These are phyloP conservation scores for Dunckerocampus dactyliophorus DNA, from an alignment of 2,113 vertebrate species.

Conservation along the genomic window DNA sequence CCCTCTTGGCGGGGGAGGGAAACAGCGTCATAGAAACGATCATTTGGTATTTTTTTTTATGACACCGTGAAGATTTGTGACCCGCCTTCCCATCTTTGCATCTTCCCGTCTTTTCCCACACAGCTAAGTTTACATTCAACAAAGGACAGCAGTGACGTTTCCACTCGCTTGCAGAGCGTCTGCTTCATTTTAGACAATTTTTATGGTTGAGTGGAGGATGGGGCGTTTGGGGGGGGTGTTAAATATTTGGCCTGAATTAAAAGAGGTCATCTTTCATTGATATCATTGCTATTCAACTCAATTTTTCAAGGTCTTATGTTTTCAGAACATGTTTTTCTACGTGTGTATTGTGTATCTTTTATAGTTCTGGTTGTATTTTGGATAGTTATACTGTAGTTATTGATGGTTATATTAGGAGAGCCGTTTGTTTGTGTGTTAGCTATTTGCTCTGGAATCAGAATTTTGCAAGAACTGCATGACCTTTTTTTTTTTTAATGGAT, in stretches of 20 bases:
- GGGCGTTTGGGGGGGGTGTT: no score
- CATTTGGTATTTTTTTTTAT: slow-evolving; percentile 8
- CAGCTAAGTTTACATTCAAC: slow-evolving; percentile 48
- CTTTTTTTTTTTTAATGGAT: no score
- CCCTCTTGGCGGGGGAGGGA: slow-evolving; percentile 34
- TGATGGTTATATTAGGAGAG: no score
- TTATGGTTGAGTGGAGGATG: slow-evolving; percentile 26
- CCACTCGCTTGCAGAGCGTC: slow-evolving; percentile 38
- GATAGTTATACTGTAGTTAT: no score
- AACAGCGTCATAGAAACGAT: slow-evolving; percentile 36
- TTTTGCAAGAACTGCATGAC: no score
- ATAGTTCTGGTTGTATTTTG: no score
- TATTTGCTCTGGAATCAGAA: no score
- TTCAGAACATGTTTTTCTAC: no score
- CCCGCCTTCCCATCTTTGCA: slow-evolving; percentile 1
- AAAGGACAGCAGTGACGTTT: slow-evolving; percentile 25
- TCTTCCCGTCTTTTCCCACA: slow-evolving; percentile 41
- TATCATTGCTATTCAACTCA: no score
- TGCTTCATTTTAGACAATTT: slow-evolving; percentile 46
- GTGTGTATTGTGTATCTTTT: no score
- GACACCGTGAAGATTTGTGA: slow-evolving; percentile 37
- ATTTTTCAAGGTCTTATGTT: no score
- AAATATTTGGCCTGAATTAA: slow-evolving; percentile 47
- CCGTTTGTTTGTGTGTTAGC: no score
- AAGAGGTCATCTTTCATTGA: slow-evolving; percentile 18